Evolutionary conservation across 1,140 invertebrate species (phyloP).

Genomic region (Drosophila repletoides): DNA sequence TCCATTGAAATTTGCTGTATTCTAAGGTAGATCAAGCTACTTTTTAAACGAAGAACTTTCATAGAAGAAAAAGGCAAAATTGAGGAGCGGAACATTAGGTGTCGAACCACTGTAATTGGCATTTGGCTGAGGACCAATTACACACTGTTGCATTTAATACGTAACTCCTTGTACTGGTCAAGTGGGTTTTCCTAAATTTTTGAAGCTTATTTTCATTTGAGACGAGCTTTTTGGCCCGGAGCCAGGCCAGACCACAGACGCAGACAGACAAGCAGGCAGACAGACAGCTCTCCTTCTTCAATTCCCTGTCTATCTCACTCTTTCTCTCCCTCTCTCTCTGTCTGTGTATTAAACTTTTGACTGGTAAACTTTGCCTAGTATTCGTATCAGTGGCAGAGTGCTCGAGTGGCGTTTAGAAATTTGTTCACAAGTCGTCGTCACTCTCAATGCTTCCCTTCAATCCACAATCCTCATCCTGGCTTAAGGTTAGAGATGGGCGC

Average conservation of each 20-base stretch:
- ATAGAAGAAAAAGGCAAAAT: too few relatives aligned
- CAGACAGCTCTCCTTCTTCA: too few relatives aligned
- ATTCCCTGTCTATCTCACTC: too few relatives aligned
- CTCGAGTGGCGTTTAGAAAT: constrained; percentile 58
- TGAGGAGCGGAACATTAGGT: background rate
- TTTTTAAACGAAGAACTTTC: too few relatives aligned
- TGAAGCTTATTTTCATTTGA: constrained; percentile 65
- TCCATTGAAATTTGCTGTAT: too few relatives aligned
- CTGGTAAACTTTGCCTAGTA: constrained; percentile 65
- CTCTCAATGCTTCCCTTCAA: too few relatives aligned
- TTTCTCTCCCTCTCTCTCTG: background rate
- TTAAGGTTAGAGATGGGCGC: too few relatives aligned
- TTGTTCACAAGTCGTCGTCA: constrained; percentile 68
- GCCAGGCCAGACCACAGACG: constrained; percentile 42
- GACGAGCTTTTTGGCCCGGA: constrained; percentile 32
- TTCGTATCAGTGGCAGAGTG: constrained; percentile 58
- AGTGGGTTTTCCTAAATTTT: constrained; percentile 72
- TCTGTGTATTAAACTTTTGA: constrained; percentile 46
- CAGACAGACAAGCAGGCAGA: constrained; percentile 20
- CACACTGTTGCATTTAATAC: constrained; percentile 44
- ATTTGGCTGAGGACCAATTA: constrained; percentile 31
- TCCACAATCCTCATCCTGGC: too few relatives aligned
- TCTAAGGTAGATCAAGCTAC: background rate
- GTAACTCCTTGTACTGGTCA: constrained; percentile 42
- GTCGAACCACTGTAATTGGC: constrained; percentile 13